These are phyloP conservation scores for Aurelia aurita DNA, from an alignment of 30 jellyfish, hydroid and myxozoan genomes.

Conservation along the genomic window DNA sequence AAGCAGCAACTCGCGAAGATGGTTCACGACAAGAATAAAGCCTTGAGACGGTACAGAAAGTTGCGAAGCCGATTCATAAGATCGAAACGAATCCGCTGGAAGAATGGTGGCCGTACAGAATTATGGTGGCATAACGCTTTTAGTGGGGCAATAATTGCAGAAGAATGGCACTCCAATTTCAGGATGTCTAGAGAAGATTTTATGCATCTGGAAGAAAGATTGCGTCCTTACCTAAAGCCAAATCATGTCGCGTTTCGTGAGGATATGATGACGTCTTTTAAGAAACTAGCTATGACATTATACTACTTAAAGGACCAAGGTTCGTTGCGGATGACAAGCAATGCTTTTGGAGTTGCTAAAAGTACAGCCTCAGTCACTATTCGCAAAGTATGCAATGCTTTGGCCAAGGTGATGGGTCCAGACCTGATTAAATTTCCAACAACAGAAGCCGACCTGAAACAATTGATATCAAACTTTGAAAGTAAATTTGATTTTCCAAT, in stretches of 20 bases:
- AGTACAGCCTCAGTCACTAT: conserved; percentile 24
- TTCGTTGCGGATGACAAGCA: conserved; percentile 19
- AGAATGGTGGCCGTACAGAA: conserved; percentile 62
- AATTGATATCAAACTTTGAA: conserved; percentile 28
- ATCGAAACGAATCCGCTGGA: conserved; percentile 17
- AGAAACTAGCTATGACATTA: background rate
- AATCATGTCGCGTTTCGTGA: background rate
- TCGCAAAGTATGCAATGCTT: conserved; percentile 23
- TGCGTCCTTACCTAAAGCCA: background rate
- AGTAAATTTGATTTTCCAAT: conserved; percentile 72
- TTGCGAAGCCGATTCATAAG: too few relatives aligned
- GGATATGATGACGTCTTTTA: background rate
- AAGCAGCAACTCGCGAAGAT: too few relatives aligned
- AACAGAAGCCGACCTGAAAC: conserved; percentile 47
- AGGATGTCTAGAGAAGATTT: conserved; percentile 2
- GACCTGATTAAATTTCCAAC: conserved; percentile 15
- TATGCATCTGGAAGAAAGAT: conserved; percentile 5
- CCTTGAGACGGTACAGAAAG: too few relatives aligned
- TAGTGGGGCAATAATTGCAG: conserved; percentile 4
- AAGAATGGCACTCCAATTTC: conserved; percentile 21
- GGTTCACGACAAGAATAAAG: too few relatives aligned
- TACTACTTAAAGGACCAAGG: conserved; percentile 6
- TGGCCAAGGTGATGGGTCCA: conserved; percentile 12
- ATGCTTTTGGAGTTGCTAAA: conserved; percentile 18
- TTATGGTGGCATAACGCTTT: conserved; percentile 42